phyloP scores from a whole-genome alignment of 2,113 vertebrate species.

The Anthoscopus minutus region DNA sequence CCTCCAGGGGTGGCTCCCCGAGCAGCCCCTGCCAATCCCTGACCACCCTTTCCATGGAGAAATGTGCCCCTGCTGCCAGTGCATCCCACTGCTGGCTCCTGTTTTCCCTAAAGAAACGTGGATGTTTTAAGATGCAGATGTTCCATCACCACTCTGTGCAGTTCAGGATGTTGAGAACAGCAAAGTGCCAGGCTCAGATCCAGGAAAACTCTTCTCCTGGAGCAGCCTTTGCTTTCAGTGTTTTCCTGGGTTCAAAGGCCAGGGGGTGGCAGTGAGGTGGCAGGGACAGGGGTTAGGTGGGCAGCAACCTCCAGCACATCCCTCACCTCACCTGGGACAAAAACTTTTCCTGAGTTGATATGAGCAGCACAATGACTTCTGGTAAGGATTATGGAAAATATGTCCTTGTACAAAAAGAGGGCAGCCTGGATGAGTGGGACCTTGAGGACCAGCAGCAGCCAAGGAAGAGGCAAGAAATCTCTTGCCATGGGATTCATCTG shows the following conservation, averaged over 20 bases:
- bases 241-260: not conserved
- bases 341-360: not conserved
- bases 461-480: not conserved
- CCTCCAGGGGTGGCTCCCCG: not conserved
- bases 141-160: too few species aligned
- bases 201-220: not conserved
- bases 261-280: not conserved
- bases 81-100: not conserved
- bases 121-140: accelerated
- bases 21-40: not conserved
- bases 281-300: not conserved
- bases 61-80: not conserved
- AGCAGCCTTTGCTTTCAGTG: not conserved
- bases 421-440: too few species aligned
- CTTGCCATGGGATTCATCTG: not conserved
- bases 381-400: not conserved
- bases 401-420: not conserved
- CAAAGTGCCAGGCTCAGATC: not conserved
- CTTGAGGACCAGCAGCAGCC: not conserved
- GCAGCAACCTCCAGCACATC: not conserved
- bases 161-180: not conserved
- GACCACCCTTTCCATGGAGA: not conserved
- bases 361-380: not conserved
- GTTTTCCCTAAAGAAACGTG: not conserved
- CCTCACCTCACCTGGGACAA: not conserved